Base-by-base conservation (phyloP, 37 sponge, comb jelly and placozoan species). In the Spongilla lacustris region DNA sequence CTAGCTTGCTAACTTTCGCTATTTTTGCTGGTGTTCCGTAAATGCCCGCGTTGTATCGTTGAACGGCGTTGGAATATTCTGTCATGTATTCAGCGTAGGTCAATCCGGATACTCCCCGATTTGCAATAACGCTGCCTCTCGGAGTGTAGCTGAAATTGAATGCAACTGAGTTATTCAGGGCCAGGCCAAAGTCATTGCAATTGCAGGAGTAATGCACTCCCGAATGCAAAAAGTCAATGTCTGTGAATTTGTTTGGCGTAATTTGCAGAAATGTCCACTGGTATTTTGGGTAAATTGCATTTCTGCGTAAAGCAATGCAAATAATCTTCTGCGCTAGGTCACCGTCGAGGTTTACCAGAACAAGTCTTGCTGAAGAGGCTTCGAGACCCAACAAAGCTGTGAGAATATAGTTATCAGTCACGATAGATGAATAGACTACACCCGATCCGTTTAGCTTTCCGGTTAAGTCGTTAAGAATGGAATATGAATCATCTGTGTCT, bases 261-360 rank as follows among this genome's bases (percentile, higher is more conserved):
- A 76, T 1, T 25, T 84, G 41, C 22, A 22, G 34, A 41, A 84
- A 84, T 27, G 76, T 76, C 31, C 25, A 76, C 77, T 84, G 85
- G 69, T 84, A 84, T 24, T 31, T 25, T 22, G 76, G 76, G 31
- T 68, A 75, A 41, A 41, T 41, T 3, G 41, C 41, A 17, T 34
- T 34, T 34, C 36, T 13, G 1, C 34, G 37, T 36, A 35, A 76
- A 1, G 77, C 77, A 1, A 81, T 12, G 70, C 81, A 81, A 14
- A 81, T 4, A 21, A 81, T 68, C 70, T 69, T 27, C 9, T 36
- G 30, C 1, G 34, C 6, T 14, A 81, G 12, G 23, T 30, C 36
- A 6, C 26, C 25, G 21, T 31, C 36, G 1, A 33, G 36, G 17
- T 69, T 2, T 0, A 81, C 41, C 2, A 81, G 31, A 36, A 81